These are phyloP conservation scores for Arctocebus calabarensis DNA, from an alignment of 2,797 vertebrate species.

Conservation along the genomic window DNA sequence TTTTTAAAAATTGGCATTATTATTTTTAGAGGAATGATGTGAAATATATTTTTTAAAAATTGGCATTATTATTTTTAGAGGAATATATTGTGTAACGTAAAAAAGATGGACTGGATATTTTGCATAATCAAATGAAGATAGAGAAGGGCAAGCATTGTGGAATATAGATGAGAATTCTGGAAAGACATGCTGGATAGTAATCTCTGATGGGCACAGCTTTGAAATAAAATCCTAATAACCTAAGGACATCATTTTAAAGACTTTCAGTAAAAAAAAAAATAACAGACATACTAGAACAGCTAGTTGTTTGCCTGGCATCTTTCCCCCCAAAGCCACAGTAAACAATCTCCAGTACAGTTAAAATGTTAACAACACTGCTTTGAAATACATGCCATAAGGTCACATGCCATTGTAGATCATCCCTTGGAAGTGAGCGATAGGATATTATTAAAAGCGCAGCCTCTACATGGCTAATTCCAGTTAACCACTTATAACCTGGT, in stretches of 20 bases:
- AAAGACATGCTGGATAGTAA: background rate
- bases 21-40: constrained; percentile 84
- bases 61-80: constrained; percentile 84
- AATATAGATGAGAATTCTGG: constrained; percentile 51
- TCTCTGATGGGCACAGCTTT: constrained; percentile 38
- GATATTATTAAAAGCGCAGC: constrained; percentile 84
- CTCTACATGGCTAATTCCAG: constrained; percentile 82
- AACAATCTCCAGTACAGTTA: constrained; percentile 73
- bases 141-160: background rate
- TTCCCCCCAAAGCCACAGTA: background rate
- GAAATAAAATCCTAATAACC: constrained; percentile 67
- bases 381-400: constrained; percentile 81
- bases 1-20: constrained; percentile 87
- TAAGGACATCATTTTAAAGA: constrained; percentile 67
- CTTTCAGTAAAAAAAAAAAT: constrained; percentile 31
- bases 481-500: constrained; percentile 83
- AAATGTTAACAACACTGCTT: constrained; percentile 58
- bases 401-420: constrained; percentile 73
- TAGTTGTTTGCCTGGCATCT: constrained; percentile 30
- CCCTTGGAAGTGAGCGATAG: constrained; percentile 82
- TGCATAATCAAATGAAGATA: constrained; percentile 59
- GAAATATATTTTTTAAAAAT: constrained; percentile 88
- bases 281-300: constrained; percentile 7
- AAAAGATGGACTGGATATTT: constrained; percentile 67
- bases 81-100: constrained; percentile 34